These are phyloP conservation scores for Craseonycteris thonglongyai DNA, from an alignment of 2,113 vertebrate genomes.

Conservation along the genomic window DNA sequence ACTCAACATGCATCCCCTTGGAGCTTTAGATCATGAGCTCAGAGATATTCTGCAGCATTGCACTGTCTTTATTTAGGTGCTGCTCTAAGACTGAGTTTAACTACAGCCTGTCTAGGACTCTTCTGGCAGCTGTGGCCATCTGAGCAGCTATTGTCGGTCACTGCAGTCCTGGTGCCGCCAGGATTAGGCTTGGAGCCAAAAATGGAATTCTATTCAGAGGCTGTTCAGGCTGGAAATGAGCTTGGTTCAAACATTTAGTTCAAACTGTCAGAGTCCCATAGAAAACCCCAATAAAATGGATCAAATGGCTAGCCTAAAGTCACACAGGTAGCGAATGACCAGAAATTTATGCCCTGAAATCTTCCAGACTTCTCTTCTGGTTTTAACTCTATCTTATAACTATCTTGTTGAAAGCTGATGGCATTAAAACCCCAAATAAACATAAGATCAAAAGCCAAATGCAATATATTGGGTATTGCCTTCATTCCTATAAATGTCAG, in stretches of 20 bases:
- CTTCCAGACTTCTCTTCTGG: not conserved
- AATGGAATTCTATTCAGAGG: constrained; percentile 58
- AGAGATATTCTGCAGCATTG: rapidly evolving
- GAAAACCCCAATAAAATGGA: constrained; percentile 6
- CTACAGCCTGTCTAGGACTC: not conserved
- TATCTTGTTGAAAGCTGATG: not conserved
- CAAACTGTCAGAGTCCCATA: not conserved
- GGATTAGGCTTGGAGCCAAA: constrained; percentile 60
- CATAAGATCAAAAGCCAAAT: not conserved
- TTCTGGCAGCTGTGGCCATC: constrained; percentile 51
- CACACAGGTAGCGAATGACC: not conserved
- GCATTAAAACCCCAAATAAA: not conserved
- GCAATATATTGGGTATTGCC: not conserved
- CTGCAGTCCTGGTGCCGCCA: constrained; percentile 57
- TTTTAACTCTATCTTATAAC: not conserved
- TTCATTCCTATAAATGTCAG: not conserved
- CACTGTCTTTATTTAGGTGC: not conserved
- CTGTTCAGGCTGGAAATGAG: not conserved
- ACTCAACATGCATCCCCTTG: not conserved
- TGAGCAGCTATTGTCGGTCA: constrained; percentile 51
- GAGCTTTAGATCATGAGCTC: not conserved
- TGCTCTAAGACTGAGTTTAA: not conserved
- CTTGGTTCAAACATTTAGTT: not conserved
- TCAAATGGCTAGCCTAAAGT: not conserved
- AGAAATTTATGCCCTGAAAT: not conserved